phyloP scores from a whole-genome alignment of 2,888 invertebrate species.

The Acanthoscelides obtectus region DNA sequence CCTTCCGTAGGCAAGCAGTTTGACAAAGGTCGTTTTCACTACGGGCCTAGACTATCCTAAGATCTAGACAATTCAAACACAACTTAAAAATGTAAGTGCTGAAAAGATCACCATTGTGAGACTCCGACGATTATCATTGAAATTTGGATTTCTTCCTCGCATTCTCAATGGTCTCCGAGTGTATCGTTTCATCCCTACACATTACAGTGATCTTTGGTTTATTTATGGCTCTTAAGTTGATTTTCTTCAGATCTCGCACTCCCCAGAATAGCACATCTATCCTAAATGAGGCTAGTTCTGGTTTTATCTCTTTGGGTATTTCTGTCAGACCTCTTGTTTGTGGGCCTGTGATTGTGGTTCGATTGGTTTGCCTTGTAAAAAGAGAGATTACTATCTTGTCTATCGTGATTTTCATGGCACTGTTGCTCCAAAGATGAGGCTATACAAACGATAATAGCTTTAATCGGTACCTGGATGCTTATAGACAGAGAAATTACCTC shows the following conservation, averaged over 20 bases:
- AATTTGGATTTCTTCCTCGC: conserved; percentile 50
- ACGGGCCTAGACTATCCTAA: too few relatives aligned
- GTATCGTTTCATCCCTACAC: conserved; percentile 43
- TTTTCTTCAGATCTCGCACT: conserved; percentile 53
- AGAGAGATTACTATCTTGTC: too few relatives aligned
- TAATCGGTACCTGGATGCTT: too few relatives aligned
- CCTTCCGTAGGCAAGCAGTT: too few relatives aligned
- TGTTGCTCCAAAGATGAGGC: too few relatives aligned
- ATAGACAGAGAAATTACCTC: conserved; percentile 40
- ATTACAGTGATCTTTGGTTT: conserved; percentile 49
- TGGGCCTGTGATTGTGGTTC: background rate
- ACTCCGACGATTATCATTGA: conserved; percentile 48
- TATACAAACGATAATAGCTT: too few relatives aligned
- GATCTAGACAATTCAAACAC: too few relatives aligned
- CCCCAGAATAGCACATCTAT: conserved; percentile 60
- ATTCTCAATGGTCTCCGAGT: conserved; percentile 47
- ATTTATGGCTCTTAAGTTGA: conserved; percentile 41
- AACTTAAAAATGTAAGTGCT: too few relatives aligned
- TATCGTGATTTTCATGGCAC: too few relatives aligned
- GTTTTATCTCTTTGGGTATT: conserved; percentile 53
- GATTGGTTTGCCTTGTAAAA: background rate
- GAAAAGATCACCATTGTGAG: conserved; percentile 56
- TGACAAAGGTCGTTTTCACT: too few relatives aligned
- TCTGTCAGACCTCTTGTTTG: background rate
- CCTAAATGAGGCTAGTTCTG: conserved; percentile 48